Percentiles rank a stretch among this genome's conserved stretches.
These are phyloP conservation scores for Gallirallus australis DNA, from an alignment of 2,797 vertebrate genomes.

Conservation along the genomic window DNA sequence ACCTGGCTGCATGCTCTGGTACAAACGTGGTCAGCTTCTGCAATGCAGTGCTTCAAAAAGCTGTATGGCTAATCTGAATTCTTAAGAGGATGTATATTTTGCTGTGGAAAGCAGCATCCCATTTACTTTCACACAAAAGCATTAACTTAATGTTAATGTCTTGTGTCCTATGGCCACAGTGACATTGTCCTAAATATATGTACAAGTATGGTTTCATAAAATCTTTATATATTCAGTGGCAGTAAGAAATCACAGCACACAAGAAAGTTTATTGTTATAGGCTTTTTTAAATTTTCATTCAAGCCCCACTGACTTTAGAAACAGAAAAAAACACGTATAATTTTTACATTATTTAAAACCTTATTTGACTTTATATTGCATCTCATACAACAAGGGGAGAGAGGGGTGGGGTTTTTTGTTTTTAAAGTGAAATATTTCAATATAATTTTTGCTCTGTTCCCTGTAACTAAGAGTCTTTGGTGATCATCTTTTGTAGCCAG, in stretches of 20 bases:
- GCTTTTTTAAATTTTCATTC: background rate
- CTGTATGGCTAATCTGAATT: background rate
- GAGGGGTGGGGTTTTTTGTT: background rate
- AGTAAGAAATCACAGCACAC: background rate
- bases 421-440: background rate
- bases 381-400: background rate
- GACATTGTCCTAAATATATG: background rate
- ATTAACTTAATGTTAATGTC: accelerated
- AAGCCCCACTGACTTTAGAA: background rate
- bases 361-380: background rate
- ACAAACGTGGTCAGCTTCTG: background rate
- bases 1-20: background rate
- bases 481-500: slow-evolving; percentile 39
- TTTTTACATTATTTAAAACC: background rate
- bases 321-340: background rate
- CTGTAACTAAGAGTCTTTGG: background rate
- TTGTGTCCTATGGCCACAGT: background rate
- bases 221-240: background rate
- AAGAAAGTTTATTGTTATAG: background rate
- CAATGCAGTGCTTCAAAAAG: background rate
- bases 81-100: background rate
- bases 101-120: background rate
- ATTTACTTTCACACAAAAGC: background rate
- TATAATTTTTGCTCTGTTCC: background rate
- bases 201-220: background rate